Evolutionary conservation across 2,797 vertebrate species (phyloP).

Genomic region (Diceros bicornis): DNA sequence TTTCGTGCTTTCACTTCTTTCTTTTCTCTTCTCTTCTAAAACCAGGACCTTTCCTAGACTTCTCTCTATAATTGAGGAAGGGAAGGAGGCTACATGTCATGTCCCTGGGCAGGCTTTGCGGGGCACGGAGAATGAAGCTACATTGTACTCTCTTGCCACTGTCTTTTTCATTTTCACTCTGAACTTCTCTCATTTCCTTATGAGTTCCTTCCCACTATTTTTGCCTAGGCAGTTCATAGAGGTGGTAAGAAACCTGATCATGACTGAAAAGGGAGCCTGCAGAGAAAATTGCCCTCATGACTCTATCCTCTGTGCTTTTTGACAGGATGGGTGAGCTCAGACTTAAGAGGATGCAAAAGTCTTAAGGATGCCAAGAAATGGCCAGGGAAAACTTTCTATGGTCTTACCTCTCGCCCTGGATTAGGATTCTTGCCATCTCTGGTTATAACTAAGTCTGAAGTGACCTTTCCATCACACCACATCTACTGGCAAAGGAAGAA

Average conservation of each 20-base stretch:
- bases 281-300: background rate
- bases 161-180: background rate
- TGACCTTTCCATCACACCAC: background rate
- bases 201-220: background rate
- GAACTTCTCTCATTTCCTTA: background rate
- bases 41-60: background rate
- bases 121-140: background rate
- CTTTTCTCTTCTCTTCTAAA: background rate
- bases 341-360: background rate
- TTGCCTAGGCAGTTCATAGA: background rate
- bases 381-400: background rate
- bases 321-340: background rate
- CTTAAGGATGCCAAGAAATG: background rate
- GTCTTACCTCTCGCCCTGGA: background rate
- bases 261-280: background rate
- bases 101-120: background rate
- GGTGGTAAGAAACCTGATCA: background rate
- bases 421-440: background rate
- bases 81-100: background rate
- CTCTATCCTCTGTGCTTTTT: background rate
- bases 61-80: background rate
- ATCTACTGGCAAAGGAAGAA: background rate
- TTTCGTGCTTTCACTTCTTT: background rate
- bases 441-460: background rate
- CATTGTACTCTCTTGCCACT: background rate